Evolutionary conservation across 37 sponge, comb jelly and placozoan species (phyloP).

Genomic region (Dysidea cf. avara): DNA sequence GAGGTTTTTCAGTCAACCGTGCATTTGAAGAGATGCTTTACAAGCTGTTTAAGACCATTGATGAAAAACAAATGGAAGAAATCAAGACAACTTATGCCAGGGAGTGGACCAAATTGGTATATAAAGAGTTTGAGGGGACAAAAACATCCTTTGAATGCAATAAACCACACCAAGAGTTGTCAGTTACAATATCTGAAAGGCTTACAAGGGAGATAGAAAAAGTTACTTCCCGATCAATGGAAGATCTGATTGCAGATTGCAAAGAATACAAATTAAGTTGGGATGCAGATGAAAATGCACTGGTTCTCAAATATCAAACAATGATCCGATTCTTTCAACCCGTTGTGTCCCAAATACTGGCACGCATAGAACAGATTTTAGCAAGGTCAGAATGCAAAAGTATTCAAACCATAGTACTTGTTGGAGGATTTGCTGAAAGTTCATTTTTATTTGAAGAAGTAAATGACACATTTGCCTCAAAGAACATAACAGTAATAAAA

Average conservation of each 20-base stretch:
- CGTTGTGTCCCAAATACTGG: constrained; percentile 48
- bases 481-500: constrained; percentile 44
- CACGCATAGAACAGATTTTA: constrained; percentile 59
- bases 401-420: constrained; percentile 62
- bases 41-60: constrained; percentile 52
- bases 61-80: constrained; percentile 48
- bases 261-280: too few species aligned
- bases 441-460: constrained; percentile 58
- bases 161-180: constrained; percentile 36
- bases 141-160: constrained; percentile 65
- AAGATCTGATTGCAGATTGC: constrained; percentile 45
- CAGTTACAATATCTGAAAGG: constrained; percentile 68
- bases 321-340: constrained; percentile 75
- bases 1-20: constrained; percentile 72
- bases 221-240: constrained; percentile 36
- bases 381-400: constrained; percentile 32
- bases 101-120: constrained; percentile 68
- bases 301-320: constrained; percentile 43
- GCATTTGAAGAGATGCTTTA: constrained; percentile 60
- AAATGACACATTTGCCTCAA: constrained; percentile 34
- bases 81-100: constrained; percentile 29
- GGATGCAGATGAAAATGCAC: constrained; percentile 41
- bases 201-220: constrained; percentile 71
- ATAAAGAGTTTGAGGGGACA: constrained; percentile 62
- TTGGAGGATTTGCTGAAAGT: constrained; percentile 79